Evolutionary conservation across 1,140 invertebrate genomes (phyloP), one percentile per base, ranked within the genome.

Genomic region (Penaeus japonicus): DNA sequence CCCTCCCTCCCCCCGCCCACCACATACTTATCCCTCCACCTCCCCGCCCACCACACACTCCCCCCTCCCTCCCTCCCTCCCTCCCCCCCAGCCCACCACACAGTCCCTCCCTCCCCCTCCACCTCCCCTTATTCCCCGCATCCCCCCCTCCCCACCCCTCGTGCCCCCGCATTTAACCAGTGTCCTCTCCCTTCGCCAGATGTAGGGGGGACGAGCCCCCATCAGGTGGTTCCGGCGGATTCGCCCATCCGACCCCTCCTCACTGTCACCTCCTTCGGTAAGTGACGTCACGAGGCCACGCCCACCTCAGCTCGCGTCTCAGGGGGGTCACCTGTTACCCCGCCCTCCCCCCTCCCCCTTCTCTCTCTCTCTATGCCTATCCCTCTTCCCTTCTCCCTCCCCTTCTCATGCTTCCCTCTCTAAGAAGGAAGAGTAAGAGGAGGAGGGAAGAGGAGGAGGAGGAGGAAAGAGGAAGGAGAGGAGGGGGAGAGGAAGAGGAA

Each of bases 221-320:
- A 90, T 82, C 89, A 85, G 39, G 85, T 90, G 15, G 89, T 85
- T 32, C 89, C 89, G 57, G 80, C 80, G 7, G 89, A 90, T 35
- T 88, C 81, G n/a, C 81, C 83, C 32, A 73, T 90, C 59, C 89
- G 89, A 39, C 89, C 89, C 15, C 89, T 90, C 20, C 85, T 90
- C 35, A 90, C 89, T 35, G 89, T 90, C 81, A 90, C 89, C n/a
- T 83, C 89, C 15, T 87, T 87, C 54, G 85, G 89, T 90, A 62
- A 82, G 20, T 82, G 55, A 5, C 18, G 78, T 15, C 12, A 5
- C 39, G 39, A 47, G 39, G 39, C 39, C 39, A 47, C 39, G 39
- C 39, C 7, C 65, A 73, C 75, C 77, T 5, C 54, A n/a, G 57
- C 30, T 65, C 47, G 12, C 3, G 30, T 7, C 15, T 18, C 24